phyloP scores from a whole-genome alignment of 2,113 vertebrate genomes.

The Cephalopterus ornatus region DNA sequence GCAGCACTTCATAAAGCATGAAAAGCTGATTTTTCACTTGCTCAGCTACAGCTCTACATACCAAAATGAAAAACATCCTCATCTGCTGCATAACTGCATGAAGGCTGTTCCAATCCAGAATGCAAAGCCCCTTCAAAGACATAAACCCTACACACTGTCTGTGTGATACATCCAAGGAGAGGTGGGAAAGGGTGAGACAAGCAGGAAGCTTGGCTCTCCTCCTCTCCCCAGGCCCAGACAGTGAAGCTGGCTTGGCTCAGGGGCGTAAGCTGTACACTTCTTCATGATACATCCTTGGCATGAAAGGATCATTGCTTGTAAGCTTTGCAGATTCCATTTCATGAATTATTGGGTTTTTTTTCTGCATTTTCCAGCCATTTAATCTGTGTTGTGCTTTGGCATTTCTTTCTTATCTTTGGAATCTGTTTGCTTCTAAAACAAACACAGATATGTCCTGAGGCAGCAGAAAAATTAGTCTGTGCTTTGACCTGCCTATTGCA shows the following conservation, averaged over 20 bases:
- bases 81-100: neutral
- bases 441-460: neutral
- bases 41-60: neutral
- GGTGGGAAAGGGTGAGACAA: neutral
- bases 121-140: neutral
- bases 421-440: neutral
- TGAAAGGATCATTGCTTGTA: neutral
- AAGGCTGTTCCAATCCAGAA: neutral
- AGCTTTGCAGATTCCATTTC: neutral
- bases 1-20: neutral
- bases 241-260: neutral
- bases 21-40: neutral
- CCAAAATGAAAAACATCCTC: neutral
- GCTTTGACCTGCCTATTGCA: neutral
- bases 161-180: neutral
- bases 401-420: conserved; percentile 29
- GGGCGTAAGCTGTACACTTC: neutral
- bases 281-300: neutral
- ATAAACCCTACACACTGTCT: neutral
- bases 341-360: conserved; percentile 7
- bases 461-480: neutral
- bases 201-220: neutral
- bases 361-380: neutral
- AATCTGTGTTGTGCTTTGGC: neutral
- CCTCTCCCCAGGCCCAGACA: neutral